Percentiles rank a stretch among this genome's conserved stretches.
Evolutionary conservation across 2,797 vertebrate genomes (phyloP).

Genomic region (Notolepis coatsorum): DNA sequence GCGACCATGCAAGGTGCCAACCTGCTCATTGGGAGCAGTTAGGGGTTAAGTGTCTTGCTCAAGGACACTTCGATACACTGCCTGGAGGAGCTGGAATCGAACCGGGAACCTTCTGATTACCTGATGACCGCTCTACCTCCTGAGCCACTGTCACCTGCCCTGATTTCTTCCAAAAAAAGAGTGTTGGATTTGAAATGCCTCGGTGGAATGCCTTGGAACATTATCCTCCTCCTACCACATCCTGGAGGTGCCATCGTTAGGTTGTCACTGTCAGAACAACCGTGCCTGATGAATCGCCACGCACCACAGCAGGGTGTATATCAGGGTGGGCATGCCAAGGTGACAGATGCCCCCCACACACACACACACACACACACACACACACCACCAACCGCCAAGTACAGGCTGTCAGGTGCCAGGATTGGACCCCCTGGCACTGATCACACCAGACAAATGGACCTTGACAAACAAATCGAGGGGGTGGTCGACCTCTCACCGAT

Average conservation of each 20-base stretch:
- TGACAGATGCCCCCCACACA: slow-evolving; percentile 41
- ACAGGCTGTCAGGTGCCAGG: slow-evolving; percentile 44
- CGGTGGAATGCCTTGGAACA: slow-evolving; percentile 15
- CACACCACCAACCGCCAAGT: no score
- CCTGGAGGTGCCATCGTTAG: slow-evolving; percentile 24
- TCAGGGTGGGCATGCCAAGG: slow-evolving; percentile 23
- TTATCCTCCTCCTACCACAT: not conserved
- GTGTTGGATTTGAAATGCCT: no score
- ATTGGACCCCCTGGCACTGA: slow-evolving; percentile 61
- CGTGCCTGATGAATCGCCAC: slow-evolving; percentile 23
- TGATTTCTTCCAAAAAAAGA: no score
- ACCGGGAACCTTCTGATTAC: no score
- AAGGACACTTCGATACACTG: no score
- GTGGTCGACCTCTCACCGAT: slow-evolving; percentile 61
- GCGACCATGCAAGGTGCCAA: no score
- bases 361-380: slow-evolving; percentile 37
- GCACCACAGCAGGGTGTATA: slow-evolving; percentile 21
- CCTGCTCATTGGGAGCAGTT: no score
- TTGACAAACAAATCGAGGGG: slow-evolving; percentile 60
- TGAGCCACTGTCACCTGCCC: no score
- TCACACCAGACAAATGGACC: slow-evolving; percentile 67
- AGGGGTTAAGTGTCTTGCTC: no score
- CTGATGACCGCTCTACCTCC: no score
- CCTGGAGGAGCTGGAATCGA: no score
- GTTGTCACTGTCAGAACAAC: slow-evolving; percentile 27